Evolutionary conservation across 2,113 vertebrate species (phyloP), one percentile per base, ranked within the genome.

Genomic region (Excalfactoria chinensis): DNA sequence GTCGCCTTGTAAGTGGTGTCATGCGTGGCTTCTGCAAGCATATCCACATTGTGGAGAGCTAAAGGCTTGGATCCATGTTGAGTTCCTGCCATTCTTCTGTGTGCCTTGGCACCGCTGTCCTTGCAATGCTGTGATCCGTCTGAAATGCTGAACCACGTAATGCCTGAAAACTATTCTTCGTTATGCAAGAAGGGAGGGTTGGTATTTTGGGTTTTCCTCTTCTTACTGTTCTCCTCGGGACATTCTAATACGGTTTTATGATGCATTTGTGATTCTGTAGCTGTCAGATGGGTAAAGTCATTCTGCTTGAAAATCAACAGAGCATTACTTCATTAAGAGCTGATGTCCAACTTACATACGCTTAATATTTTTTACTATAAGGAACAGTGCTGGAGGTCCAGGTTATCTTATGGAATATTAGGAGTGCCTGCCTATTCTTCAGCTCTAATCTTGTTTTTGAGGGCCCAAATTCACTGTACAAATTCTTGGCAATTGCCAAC

Each of bases 231-330:
- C 74, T 83, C 66, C 77, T 67, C 37, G 63, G 66, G 69, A 60
- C 30, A 48, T 13, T 55, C 22, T 84, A 58, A 69, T 40, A 28
- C 18, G 79, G 26, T 76, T 91, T 84, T 23, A 32, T 0, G 0
- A 69, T 71, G 63, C 8, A 17, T 86, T 95, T 91, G 70, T 90
- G 48, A 23, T 81, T 77, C 67, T n/a, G 41, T 7, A 21, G 34
- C 30, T 1, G 13, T 81, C 81, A 84, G 70, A 48, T 44, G 67
- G 17, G 8, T n/a, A 58, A 88, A 56, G 48, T 51, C 62, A 76
- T 89, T 76, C 72, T 82, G 48, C 79, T 72, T 56, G 64, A 82
- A 79, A 96, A 69, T 88, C 55, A 77, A 88, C 21, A 5, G 60
- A 60, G 53, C 62, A 48, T 58, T 74, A 5, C 70, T 88, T 9